Conservation (phyloP, 2,888 invertebrate species). For the Coleophora deauratella region DNA sequence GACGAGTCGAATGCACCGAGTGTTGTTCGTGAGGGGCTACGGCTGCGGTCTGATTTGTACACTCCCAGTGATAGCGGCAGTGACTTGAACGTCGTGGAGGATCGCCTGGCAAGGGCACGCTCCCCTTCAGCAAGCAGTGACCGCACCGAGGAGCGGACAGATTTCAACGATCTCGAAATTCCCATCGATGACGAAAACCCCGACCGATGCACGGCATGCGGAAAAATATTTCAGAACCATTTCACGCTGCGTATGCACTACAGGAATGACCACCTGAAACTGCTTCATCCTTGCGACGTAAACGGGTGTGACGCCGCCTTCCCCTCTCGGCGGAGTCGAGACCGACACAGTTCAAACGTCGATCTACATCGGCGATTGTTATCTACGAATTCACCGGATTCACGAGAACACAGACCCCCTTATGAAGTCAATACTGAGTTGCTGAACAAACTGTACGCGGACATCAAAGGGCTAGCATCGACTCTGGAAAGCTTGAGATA, state of each 20-base stretch:
- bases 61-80: conserved; percentile 70
- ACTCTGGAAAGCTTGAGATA: conserved; percentile 78
- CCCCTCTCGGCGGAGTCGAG: conserved; percentile 84
- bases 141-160: conserved; percentile 51
- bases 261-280: conserved; percentile 91
- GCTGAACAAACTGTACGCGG: conserved; percentile 86
- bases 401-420: conserved; percentile 68
- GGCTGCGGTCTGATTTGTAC: conserved; percentile 60
- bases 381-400: conserved; percentile 62
- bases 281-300: conserved; percentile 92
- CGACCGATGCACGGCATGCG: conserved; percentile 87
- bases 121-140: conserved; percentile 64
- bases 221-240: conserved; percentile 92
- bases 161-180: conserved; percentile 78
- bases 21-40: conserved; percentile 61
- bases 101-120: conserved; percentile 66
- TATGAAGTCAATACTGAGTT: conserved; percentile 86
- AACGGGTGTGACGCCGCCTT: conserved; percentile 94
- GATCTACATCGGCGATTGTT: conserved; percentile 66
- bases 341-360: conserved; percentile 75
- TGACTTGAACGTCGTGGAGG: conserved; percentile 66
- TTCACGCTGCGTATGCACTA: conserved; percentile 93
- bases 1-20: conserved; percentile 66
- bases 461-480: conserved; percentile 76
- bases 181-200: conserved; percentile 93